phyloP scores from a whole-genome alignment of 2,113 vertebrate genomes.

The Xiphias gladius region DNA sequence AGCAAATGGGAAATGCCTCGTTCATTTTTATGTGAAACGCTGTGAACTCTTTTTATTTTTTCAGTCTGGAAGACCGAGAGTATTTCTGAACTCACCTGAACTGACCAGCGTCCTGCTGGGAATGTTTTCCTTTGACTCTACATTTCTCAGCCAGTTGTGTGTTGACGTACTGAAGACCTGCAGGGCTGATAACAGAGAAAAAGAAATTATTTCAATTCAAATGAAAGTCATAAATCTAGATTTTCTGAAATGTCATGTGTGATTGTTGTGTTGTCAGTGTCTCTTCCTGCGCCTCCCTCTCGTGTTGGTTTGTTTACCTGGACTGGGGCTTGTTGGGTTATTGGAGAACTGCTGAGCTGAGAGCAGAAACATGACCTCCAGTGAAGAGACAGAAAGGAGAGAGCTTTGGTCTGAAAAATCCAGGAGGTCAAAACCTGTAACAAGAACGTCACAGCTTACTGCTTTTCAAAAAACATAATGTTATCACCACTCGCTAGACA shows the following conservation, averaged over 20 bases:
- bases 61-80: not conserved
- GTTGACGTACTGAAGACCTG: constrained; percentile 71
- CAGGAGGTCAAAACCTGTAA: constrained; percentile 91
- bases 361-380: constrained; percentile 92
- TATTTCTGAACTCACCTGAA: constrained; percentile 66
- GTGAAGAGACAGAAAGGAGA: constrained; percentile 89
- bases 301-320: constrained; percentile 79
- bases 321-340: constrained; percentile 81
- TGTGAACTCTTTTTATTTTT: not conserved
- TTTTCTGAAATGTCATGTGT: not conserved
- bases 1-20: not conserved
- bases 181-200: constrained; percentile 65
- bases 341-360: constrained; percentile 91
- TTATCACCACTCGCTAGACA: no score
- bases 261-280: not conserved
- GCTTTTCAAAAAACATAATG: not conserved
- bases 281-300: not conserved
- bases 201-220: not conserved
- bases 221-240: not conserved
- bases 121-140: constrained; percentile 71
- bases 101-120: constrained; percentile 52
- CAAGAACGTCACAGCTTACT: not conserved
- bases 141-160: constrained; percentile 75
- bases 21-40: not conserved
- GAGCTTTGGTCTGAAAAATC: constrained; percentile 90